A percentile compares a stretch with the other conserved stretches of the same genome.
phyloP scores from a whole-genome alignment of 2,888 invertebrate species.

The Phortica okadai region DNA sequence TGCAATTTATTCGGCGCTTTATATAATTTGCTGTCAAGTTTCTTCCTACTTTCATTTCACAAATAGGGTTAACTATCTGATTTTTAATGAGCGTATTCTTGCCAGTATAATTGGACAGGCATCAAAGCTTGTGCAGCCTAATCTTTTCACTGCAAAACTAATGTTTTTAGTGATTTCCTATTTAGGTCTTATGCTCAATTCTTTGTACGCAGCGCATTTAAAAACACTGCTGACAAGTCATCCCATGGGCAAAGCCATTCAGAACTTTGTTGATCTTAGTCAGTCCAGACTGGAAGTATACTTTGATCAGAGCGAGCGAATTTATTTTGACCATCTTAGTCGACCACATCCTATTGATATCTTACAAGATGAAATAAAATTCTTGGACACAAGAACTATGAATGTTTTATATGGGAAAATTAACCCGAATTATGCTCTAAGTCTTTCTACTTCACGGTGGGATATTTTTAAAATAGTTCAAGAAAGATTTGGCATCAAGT shows the following conservation, averaged over 20 bases:
- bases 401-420: neutral
- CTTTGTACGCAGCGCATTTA: neutral
- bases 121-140: neutral
- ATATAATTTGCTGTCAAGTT: neutral
- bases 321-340: neutral
- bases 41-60: neutral
- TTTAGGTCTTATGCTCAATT: neutral
- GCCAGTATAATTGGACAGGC: neutral
- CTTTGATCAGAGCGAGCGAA: neutral
- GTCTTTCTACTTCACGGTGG: neutral
- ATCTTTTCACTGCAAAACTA: neutral
- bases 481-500: neutral
- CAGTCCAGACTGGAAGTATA: neutral
- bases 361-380: neutral
- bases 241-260: neutral
- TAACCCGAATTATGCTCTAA: neutral
- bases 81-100: constrained; percentile 1
- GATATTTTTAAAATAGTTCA: neutral
- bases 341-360: neutral
- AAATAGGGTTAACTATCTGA: neutral
- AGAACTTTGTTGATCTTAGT: neutral
- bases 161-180: neutral
- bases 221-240: neutral
- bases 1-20: neutral
- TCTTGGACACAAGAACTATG: neutral